Evolutionary conservation across 2,888 invertebrate genomes (phyloP).

Genomic region (Hecatera dysodea): DNA sequence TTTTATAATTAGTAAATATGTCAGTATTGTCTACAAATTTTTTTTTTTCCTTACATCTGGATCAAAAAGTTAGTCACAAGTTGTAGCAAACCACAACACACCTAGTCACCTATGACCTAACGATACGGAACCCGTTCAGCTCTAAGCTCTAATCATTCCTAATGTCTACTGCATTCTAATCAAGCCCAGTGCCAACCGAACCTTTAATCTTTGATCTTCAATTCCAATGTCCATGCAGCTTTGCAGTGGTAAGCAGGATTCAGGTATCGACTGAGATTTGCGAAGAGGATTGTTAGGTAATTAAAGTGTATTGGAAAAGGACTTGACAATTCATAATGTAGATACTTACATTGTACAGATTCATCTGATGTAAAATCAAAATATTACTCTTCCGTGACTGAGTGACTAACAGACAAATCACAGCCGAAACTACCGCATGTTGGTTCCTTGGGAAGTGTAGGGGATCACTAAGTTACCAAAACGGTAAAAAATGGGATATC

Average conservation of each 20-base stretch:
- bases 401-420: too few species aligned
- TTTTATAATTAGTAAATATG: too few species aligned
- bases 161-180: conserved; percentile 43
- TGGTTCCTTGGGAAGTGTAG: too few species aligned
- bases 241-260: conserved; percentile 5
- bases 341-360: neutral
- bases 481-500: too few species aligned
- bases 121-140: neutral
- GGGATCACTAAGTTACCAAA: too few species aligned
- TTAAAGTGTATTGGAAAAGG: neutral
- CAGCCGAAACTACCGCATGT: too few species aligned
- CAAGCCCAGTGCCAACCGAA: conserved; percentile 8
- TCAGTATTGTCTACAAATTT: too few species aligned
- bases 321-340: neutral
- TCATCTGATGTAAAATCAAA: too few species aligned
- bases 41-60: too few species aligned
- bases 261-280: neutral
- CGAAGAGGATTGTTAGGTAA: neutral
- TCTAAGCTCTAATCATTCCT: conserved; percentile 22
- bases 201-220: conserved; percentile 51
- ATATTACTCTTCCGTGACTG: too few species aligned
- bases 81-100: too few species aligned
- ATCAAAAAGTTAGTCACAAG: too few species aligned
- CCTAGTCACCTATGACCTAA: neutral
- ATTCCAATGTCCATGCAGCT: conserved; percentile 13